Evolutionary conservation across 2,797 vertebrate species (phyloP), one percentile per base, ranked within the genome.

Genomic region (Thripadectes ignobilis): DNA sequence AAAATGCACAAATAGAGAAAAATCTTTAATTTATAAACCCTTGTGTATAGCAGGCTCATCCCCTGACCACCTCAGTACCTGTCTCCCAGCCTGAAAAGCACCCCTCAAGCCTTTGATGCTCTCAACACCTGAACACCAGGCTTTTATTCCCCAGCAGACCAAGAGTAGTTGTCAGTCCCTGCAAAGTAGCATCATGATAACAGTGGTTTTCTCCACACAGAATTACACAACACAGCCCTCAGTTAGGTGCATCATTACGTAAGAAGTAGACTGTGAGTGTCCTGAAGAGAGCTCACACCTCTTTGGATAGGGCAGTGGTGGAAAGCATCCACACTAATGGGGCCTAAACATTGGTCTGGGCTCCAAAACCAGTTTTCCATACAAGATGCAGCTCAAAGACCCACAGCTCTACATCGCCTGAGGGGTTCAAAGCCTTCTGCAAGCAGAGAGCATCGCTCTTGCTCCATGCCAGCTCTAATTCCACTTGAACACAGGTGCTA

Each of bases 61-160:
- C 22, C 10, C 12, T 17, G 61, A 29, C 34, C 57, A 9, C 0
- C 7, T 24, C 30, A 2, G 27, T 16, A 8, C 7, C 0, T 8
- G 7, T 34, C 11, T 52, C 36, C 38, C 38, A 57, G 65, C 18
- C 82, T 48, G 52, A 21, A 67, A 63, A 63, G 11, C 26, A 6
- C 22, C 0, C 0, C 52, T 66, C 1, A 6, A 82, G 36, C 30
- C 62, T 20, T 15, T 5, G 16, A 4, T 59, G 79, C 39, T 51
- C 34, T 63, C 54, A 18, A 6, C 17, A 73, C 57, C 39, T 7
- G 0, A 78, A 39, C 5, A 14, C 26, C 71, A 77, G 29, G 11
- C 36, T 3, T 21, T 49, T 2, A 4, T 51, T 52, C 19, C 12
- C 38, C 54, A 16, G 74, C 41, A 66, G 55, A 39, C 21, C 10